Evolutionary conservation across 1,140 invertebrate species (phyloP).

Genomic region (Cyclargus thomasi): DNA sequence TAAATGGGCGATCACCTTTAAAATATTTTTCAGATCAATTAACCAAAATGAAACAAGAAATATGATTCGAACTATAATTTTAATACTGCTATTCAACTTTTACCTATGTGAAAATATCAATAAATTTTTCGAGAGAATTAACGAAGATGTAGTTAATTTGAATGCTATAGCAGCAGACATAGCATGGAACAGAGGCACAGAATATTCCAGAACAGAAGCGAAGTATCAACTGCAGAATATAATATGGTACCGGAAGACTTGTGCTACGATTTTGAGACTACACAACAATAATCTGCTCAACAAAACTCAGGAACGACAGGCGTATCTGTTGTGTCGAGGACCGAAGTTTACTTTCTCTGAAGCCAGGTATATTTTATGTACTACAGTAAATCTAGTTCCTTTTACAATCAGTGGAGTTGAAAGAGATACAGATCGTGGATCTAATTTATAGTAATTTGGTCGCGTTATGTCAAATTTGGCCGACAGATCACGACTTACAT

Average conservation of each 20-base stretch:
- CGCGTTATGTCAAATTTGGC: too few relatives aligned
- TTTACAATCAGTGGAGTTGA: too few relatives aligned
- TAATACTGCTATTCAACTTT: slow-evolving; percentile 21
- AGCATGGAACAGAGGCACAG: slow-evolving; percentile 40
- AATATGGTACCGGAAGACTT: slow-evolving; percentile 40
- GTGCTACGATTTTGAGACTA: slow-evolving; percentile 35
- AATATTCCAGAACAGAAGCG: slow-evolving; percentile 26
- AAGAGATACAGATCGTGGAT: too few relatives aligned
- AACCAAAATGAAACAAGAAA: not conserved
- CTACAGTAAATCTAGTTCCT: not conserved
- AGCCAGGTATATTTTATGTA: slow-evolving; percentile 35
- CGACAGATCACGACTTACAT: too few relatives aligned
- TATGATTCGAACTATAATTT: slow-evolving; percentile 18
- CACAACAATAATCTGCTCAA: slow-evolving; percentile 36
- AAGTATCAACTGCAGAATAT: slow-evolving; percentile 41
- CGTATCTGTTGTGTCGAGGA: slow-evolving; percentile 49
- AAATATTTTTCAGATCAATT: slow-evolving; percentile 6
- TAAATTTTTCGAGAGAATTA: slow-evolving; percentile 39
- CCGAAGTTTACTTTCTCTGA: slow-evolving; percentile 42
- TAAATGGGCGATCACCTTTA: too few relatives aligned
- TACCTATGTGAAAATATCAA: slow-evolving; percentile 27
- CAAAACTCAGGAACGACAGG: slow-evolving; percentile 41
- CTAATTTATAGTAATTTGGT: too few relatives aligned
- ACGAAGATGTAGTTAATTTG: slow-evolving; percentile 37
- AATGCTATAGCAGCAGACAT: slow-evolving; percentile 43